phyloP scores from a whole-genome alignment of 2,888 invertebrate species.

The Sepioteuthis lessoniana region DNA sequence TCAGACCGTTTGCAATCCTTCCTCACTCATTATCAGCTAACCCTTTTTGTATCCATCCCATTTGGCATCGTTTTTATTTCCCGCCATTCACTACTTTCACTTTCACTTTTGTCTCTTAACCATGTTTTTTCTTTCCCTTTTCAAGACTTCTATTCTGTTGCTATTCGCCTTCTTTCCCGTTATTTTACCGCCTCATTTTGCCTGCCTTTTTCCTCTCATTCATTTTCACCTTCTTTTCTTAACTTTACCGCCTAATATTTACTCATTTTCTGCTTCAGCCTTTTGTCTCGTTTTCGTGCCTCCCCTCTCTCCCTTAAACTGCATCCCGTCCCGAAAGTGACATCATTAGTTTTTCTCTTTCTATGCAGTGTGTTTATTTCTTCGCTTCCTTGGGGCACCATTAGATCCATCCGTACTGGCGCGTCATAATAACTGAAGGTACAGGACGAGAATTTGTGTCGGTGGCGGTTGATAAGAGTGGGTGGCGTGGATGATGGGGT shows the following conservation, averaged over 20 bases:
- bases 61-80: background rate
- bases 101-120: background rate
- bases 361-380: background rate
- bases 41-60: background rate
- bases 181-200: background rate
- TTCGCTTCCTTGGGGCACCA: conserved; percentile 10
- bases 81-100: conserved; percentile 33
- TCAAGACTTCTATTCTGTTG: too few relatives aligned
- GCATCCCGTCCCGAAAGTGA: background rate
- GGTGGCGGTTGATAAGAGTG: background rate
- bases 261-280: conserved; percentile 33
- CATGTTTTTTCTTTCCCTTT: too few relatives aligned
- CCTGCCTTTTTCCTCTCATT: background rate
- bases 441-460: background rate
- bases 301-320: background rate
- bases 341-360: conserved; percentile 13
- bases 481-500: background rate
- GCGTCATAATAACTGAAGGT: conserved; percentile 5
- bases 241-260: background rate
- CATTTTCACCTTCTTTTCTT: background rate
- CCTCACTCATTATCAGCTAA: conserved; percentile 1
- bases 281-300: conserved; percentile 33
- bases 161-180: background rate
- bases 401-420: background rate
- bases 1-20: background rate